These are phyloP conservation scores for Sorex araneus DNA, from an alignment of 2,113 vertebrate genomes.

Conservation along the genomic window DNA sequence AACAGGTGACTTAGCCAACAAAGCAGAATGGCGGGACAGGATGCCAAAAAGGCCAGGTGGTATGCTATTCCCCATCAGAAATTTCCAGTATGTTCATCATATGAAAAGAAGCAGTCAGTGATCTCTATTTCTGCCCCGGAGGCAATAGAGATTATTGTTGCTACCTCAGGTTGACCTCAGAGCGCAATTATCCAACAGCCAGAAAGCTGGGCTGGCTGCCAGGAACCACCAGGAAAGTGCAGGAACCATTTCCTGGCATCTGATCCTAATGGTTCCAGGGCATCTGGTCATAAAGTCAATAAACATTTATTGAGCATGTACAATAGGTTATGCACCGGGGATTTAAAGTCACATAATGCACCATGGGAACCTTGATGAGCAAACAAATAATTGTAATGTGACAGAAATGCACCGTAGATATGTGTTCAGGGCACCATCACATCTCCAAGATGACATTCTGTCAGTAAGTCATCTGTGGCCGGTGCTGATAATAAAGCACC, in stretches of 20 bases:
- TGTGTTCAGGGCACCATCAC: neutral
- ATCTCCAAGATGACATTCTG: neutral
- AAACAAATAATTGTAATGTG: neutral
- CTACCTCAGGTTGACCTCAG: neutral
- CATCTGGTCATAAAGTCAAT: conserved; percentile 69
- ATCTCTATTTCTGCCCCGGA: neutral
- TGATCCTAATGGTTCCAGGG: conserved; percentile 56
- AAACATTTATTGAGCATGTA: conserved; percentile 60
- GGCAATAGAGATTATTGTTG: neutral
- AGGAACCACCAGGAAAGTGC: conserved; percentile 43
- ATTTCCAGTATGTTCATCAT: neutral
- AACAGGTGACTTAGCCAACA: neutral
- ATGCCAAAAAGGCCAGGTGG: neutral
- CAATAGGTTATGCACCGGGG: neutral
- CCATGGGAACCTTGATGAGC: neutral
- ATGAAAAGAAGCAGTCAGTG: neutral
- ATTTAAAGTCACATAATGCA: neutral
- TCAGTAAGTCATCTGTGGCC: neutral
- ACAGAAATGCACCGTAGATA: too few relatives aligned
- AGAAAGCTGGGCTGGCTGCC: conserved; percentile 61
- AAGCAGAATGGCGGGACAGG: neutral
- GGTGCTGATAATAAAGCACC: neutral
- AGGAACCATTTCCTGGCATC: conserved; percentile 52
- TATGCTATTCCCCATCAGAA: neutral
- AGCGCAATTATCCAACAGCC: conserved; percentile 21